phyloP scores from a whole-genome alignment of 2,888 invertebrate species.

The Dendrolimus pini region DNA sequence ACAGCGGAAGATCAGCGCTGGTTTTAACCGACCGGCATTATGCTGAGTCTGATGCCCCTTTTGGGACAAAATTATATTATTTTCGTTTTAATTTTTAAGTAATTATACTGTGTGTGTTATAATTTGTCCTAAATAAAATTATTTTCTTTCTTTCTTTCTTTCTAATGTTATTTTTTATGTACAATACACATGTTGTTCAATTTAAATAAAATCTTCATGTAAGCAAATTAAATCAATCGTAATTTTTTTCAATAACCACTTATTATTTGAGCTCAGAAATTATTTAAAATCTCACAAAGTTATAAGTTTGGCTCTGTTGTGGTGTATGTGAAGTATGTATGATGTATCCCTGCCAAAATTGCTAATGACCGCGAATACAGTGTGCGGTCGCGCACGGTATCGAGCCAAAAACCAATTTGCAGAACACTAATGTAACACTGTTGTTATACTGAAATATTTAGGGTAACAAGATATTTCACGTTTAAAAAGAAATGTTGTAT shows the following conservation, averaged over 20 bases:
- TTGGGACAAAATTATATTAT: no score
- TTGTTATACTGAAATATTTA: constrained; percentile 21
- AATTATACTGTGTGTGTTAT: no score
- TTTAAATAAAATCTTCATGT: no score
- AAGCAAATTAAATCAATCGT: no score
- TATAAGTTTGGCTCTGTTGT: constrained; percentile 40
- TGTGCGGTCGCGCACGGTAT: constrained; percentile 53
- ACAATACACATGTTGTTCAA: constrained; percentile 6
- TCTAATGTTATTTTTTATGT: constrained; percentile 39
- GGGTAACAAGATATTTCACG: not conserved
- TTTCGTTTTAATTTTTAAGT: no score
- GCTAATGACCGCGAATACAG: constrained; percentile 65
- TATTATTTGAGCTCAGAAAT: no score
- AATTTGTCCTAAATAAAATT: no score
- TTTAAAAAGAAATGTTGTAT: not conserved
- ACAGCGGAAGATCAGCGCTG: no score
- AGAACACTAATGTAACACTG: constrained; percentile 51
- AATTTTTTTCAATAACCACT: no score
- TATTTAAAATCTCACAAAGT: constrained; percentile 14
- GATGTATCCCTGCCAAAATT: constrained; percentile 64
- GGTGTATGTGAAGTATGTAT: constrained; percentile 19
- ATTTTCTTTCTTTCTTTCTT: no score
- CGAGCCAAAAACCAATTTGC: constrained; percentile 73
- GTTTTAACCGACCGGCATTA: no score
- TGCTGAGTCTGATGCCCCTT: no score